phyloP scores from a whole-genome alignment of 2,113 vertebrate genomes.

The Meriones unguiculatus region DNA sequence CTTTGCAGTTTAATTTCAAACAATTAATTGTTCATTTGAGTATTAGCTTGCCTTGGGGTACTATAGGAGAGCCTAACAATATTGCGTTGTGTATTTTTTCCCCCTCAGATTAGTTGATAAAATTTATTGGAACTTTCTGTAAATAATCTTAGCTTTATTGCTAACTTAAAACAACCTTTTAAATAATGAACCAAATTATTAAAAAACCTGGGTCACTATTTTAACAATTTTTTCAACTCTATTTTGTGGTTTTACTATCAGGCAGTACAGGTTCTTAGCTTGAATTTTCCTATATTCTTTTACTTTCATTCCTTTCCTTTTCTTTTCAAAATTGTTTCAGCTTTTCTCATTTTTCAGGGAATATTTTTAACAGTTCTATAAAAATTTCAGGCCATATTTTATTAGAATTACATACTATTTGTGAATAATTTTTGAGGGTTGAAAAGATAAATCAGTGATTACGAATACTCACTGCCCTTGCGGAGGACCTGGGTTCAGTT shows the following conservation, averaged over 20 bases:
- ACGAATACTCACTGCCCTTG: neutral
- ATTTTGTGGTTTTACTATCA: neutral
- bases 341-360: neutral
- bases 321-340: neutral
- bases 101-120: neutral
- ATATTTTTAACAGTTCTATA: neutral
- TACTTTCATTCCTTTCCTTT: neutral
- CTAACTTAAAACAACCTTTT: constrained; percentile 34
- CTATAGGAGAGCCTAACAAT: neutral
- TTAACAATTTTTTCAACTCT: neutral
- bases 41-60: neutral
- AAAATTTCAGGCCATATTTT: neutral
- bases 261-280: neutral
- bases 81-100: neutral
- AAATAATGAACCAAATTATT: neutral
- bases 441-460: neutral
- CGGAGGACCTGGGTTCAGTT: neutral
- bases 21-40: constrained; percentile 8
- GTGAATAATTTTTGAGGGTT: neutral
- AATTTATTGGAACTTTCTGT: neutral
- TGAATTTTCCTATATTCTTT: neutral
- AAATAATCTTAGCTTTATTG: neutral
- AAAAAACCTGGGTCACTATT: neutral
- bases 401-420: neutral
- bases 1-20: constrained; percentile 50